phyloP scores from a whole-genome alignment of 2,113 vertebrate species.

The Xyliphius kryptos region DNA sequence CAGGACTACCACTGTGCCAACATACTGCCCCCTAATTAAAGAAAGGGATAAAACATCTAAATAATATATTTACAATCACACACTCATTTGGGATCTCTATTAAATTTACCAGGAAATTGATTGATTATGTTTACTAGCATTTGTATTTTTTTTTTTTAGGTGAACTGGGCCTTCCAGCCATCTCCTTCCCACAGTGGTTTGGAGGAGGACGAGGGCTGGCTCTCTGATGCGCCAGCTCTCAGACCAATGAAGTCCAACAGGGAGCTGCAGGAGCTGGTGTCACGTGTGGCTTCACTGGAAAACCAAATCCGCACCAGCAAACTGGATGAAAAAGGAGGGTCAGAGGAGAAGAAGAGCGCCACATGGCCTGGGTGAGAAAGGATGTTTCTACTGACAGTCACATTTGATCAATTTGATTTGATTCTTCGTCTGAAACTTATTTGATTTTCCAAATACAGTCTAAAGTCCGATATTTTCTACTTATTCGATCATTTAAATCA shows the following conservation, averaged over 20 bases:
- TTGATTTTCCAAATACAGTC: too few species aligned
- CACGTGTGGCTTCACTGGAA: conserved; percentile 78
- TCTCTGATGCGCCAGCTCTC: conserved; percentile 69
- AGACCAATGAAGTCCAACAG: conserved; percentile 56
- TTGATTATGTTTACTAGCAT: too few species aligned
- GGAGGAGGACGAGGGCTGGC: conserved; percentile 86
- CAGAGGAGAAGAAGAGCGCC: conserved; percentile 71
- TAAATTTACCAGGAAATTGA: too few species aligned
- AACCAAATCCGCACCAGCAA: conserved; percentile 68
- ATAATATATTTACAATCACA: too few species aligned
- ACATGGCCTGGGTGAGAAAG: conserved; percentile 79
- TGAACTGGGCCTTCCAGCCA: conserved; percentile 57
- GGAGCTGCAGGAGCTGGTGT: conserved; percentile 76
- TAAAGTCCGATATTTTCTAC: too few species aligned
- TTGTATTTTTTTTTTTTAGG: conserved; percentile 35
- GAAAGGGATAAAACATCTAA: too few species aligned
- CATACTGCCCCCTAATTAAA: too few species aligned
- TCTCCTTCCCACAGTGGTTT: conserved; percentile 68
- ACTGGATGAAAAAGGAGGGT: conserved; percentile 52
- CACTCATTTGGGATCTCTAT: too few species aligned
- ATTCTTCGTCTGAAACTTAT: too few species aligned
- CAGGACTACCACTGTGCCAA: too few species aligned
- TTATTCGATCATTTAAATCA: too few species aligned
- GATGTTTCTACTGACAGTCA: neutral
- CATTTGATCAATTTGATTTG: too few species aligned